Percentiles rank a stretch among this genome's conserved stretches.
Evolutionary conservation across 2,113 vertebrate genomes (phyloP).

Genomic region (Pagrus major): DNA sequence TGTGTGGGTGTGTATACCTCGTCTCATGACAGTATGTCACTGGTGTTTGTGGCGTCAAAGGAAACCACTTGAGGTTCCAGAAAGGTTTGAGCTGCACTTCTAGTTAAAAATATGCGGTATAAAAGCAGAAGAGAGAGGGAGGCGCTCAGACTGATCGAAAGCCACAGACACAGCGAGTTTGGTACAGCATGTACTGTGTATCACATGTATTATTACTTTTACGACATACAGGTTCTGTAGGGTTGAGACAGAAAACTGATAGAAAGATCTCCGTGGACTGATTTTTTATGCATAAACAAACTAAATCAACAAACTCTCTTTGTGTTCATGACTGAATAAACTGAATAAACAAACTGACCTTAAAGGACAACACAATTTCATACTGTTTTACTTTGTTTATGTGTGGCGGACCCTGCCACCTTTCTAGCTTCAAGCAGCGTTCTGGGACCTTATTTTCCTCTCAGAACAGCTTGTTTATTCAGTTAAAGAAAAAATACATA

Average conservation of each 20-base stretch:
- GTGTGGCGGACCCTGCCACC: too few species aligned
- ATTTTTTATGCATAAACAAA: too few species aligned
- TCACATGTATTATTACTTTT: neutral
- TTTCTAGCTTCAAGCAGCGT: too few species aligned
- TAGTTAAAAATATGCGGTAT: conserved; percentile 44
- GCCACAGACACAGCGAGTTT: neutral
- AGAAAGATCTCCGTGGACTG: too few species aligned
- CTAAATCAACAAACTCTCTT: too few species aligned
- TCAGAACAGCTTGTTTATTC: too few species aligned
- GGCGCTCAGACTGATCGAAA: neutral
- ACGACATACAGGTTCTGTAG: neutral
- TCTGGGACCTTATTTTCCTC: too few species aligned
- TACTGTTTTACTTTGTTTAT: too few species aligned
- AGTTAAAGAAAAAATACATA: too few species aligned
- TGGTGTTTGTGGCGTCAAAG: neutral
- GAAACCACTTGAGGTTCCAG: conserved; percentile 20
- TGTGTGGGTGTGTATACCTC: neutral
- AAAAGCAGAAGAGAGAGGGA: conserved; percentile 43
- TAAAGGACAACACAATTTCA: too few species aligned
- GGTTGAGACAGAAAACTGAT: neutral
- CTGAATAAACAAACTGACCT: too few species aligned
- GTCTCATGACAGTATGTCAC: neutral
- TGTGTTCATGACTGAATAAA: too few species aligned
- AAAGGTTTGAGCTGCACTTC: neutral
- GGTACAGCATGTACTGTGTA: neutral